A percentile compares a stretch with the other conserved stretches of the same genome.
phyloP scores from a whole-genome alignment of 53 echinoderm and acorn worm genomes.

The Zoroaster sp. region DNA sequence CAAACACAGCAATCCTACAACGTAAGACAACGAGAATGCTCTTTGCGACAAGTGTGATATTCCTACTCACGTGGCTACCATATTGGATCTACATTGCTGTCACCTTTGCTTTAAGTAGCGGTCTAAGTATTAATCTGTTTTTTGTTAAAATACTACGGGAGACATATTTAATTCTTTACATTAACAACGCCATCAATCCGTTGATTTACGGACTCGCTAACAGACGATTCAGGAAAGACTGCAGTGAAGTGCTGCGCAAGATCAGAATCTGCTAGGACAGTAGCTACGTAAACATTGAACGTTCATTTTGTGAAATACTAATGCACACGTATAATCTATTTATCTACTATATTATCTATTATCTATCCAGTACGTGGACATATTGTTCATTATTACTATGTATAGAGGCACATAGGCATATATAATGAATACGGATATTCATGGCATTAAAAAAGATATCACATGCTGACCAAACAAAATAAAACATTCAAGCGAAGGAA shows the following conservation, averaged over 20 bases:
- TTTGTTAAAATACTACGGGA: background rate
- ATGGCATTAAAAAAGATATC: too few relatives aligned
- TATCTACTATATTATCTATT: too few relatives aligned
- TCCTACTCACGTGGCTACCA: background rate
- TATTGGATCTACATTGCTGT: too few relatives aligned
- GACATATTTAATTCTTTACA: background rate
- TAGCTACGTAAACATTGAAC: too few relatives aligned
- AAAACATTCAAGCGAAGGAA: too few relatives aligned
- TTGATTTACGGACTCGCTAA: constrained; percentile 7
- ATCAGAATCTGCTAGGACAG: background rate
- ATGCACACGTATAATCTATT: too few relatives aligned
- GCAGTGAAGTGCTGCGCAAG: background rate
- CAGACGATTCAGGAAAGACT: constrained; percentile 21
- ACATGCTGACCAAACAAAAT: too few relatives aligned
- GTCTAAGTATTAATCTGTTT: background rate
- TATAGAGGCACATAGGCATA: too few relatives aligned
- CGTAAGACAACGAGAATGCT: constrained; percentile 8
- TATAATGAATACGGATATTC: too few relatives aligned
- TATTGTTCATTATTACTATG: too few relatives aligned
- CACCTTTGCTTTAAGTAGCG: background rate
- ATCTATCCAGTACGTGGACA: too few relatives aligned
- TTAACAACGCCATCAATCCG: constrained; percentile 18
- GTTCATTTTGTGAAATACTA: too few relatives aligned
- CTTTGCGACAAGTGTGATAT: constrained; percentile 14
- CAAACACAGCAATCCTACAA: background rate